Evolutionary conservation across 2,888 invertebrate species (phyloP), one percentile per base, ranked within the genome.

Genomic region (Microctonus brassicae): DNA sequence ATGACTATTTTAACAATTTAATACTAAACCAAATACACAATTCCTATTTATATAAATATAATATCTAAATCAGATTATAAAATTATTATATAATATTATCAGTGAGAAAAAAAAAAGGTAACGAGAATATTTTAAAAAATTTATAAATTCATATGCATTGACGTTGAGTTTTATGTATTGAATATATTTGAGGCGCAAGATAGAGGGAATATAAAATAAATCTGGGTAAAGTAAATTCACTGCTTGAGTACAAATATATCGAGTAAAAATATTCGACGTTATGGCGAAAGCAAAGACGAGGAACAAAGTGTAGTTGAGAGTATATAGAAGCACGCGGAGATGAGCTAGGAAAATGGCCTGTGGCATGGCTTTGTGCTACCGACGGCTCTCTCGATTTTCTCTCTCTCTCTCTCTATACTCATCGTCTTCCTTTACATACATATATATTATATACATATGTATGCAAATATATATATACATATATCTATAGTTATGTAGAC

Each of bases 321-420:
- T 65, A 62, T 52, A 64, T 55, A 69, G 68, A 58, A 68, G 29
- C 24, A 57, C 52, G 42, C 33, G 39, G 69, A 64, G 71, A 70
- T 73, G 70, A 73, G 62, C 70, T 63, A 55, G 74, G 66, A 74
- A 74, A 72, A 74, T 74, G 73, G 74, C 76, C 76, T 52, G 71
- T 74, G 73, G 76, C 74, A 58, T 68, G 58, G 74, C 76, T 76
- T 76, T 74, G 76, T 76, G 76, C 72, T 63, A 73, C 73, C 71
- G 73, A 73, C 76, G 69, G 74, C 66, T 72, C 55, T 63, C 36
- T 34, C 61, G 57, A 33, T 57, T 33, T 67, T 58, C 70, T 70
- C 68, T 67, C 72, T 26, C 70, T 67, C 65, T 34, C 61, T 5
- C 26, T 11, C 55, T 13, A 3, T n/a, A 26, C n/a, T 55, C 17